phyloP scores from a whole-genome alignment of 2,888 invertebrate species.

The Orthosia incerta region DNA sequence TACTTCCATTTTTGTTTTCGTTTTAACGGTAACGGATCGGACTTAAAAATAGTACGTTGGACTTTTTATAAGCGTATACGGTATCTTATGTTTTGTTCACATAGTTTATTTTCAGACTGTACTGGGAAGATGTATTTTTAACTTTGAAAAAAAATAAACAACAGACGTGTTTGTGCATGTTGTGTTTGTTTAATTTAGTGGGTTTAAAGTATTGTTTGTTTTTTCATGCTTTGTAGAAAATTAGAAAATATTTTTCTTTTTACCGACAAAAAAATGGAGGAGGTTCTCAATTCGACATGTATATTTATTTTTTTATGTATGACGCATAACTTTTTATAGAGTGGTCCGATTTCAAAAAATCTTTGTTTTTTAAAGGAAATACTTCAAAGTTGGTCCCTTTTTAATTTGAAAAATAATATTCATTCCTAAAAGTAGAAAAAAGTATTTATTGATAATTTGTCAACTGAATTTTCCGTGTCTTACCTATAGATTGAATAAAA shows the following conservation, averaged over 20 bases:
- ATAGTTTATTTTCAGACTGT: conserved; percentile 49
- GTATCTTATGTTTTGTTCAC: conserved; percentile 52
- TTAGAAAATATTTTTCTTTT: background rate
- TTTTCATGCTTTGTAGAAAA: background rate
- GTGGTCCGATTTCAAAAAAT: too few species aligned
- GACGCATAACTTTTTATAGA: too few species aligned
- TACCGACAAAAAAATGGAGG: too few species aligned
- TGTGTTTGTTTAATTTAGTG: conserved; percentile 17
- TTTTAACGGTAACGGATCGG: conserved; percentile 66
- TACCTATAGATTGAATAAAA: background rate
- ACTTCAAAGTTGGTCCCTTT: too few species aligned
- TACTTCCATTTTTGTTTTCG: conserved; percentile 56
- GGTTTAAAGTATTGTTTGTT: background rate
- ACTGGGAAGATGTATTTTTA: conserved; percentile 46
- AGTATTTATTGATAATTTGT: too few species aligned
- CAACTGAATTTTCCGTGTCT: background rate
- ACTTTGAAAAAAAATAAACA: conserved; percentile 27
- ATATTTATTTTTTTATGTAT: too few species aligned
- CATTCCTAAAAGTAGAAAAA: too few species aligned
- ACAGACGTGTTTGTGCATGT: conserved; percentile 1
- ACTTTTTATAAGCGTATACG: conserved; percentile 42
- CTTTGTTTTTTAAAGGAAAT: too few species aligned
- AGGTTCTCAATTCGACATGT: too few species aligned
- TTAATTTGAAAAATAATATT: too few species aligned
- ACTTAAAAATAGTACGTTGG: conserved; percentile 62